A percentile compares a stretch with the other conserved stretches of the same genome.
Conservation (phyloP, 2,797 vertebrate genomes). For the Huso huso region DNA sequence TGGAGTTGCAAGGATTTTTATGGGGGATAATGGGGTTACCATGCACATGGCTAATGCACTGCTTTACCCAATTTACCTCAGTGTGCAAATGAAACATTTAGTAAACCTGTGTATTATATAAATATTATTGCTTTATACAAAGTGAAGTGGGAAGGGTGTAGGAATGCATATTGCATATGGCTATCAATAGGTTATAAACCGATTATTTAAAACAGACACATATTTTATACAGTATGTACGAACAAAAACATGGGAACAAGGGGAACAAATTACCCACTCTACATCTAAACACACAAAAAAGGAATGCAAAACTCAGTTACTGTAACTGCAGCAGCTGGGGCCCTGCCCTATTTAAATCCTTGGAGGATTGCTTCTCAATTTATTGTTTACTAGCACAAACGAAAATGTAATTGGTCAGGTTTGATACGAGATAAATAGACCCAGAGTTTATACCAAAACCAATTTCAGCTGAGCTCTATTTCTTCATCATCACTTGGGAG, state of each 20-base stretch:
- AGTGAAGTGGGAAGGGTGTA: too few relatives aligned
- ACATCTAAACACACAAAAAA: background rate
- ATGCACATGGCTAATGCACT: too few relatives aligned
- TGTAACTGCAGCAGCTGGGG: background rate
- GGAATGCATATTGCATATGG: too few relatives aligned
- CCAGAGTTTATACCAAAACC: background rate
- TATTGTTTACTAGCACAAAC: slow-evolving; percentile 1
- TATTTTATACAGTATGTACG: background rate
- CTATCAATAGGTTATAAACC: too few relatives aligned
- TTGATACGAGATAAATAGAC: background rate
- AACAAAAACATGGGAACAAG: background rate
- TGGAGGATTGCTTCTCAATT: background rate
- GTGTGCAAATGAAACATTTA: too few relatives aligned
- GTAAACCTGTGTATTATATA: too few relatives aligned
- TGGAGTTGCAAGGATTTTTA: too few relatives aligned
- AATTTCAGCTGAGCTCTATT: background rate
- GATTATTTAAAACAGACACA: too few relatives aligned
- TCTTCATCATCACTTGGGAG: background rate
- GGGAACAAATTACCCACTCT: background rate
- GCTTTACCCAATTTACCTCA: too few relatives aligned
- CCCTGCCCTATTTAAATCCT: background rate
- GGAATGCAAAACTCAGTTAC: background rate
- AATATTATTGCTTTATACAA: too few relatives aligned
- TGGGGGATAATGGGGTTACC: too few relatives aligned
- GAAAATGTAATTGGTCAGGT: background rate